phyloP scores from a whole-genome alignment of 2,888 invertebrate genomes.

The Globia sparganii region DNA sequence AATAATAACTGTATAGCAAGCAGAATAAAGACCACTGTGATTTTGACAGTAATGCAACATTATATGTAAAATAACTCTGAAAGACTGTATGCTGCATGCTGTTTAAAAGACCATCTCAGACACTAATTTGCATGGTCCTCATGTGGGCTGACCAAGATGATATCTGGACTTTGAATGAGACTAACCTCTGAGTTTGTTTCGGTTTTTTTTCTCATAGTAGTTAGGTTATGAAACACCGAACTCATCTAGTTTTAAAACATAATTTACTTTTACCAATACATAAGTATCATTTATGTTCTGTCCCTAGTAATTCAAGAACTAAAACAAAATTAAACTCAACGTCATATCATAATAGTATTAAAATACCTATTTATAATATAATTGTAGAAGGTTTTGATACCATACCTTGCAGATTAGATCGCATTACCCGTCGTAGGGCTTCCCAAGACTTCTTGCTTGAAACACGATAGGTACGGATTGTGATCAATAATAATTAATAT shows the following conservation, averaged over 20 bases:
- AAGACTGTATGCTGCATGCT: no score
- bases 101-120: not conserved
- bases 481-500: conserved; percentile 62
- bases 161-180: not conserved
- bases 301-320: not conserved
- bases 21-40: no score
- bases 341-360: conserved; percentile 7
- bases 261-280: not conserved
- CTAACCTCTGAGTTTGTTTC: not conserved
- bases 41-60: no score
- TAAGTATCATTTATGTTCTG: not conserved
- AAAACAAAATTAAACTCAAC: not conserved
- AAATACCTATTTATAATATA: conserved; percentile 24
- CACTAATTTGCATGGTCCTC: not conserved
- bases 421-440: conserved; percentile 78
- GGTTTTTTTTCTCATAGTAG: not conserved
- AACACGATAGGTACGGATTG: conserved; percentile 73
- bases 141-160: no score
- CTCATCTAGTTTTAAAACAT: not conserved
- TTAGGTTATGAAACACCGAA: not conserved
- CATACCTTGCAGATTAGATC: conserved; percentile 75
- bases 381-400: conserved; percentile 64
- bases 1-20: no score
- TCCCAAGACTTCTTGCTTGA: conserved; percentile 79
- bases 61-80: no score